A percentile compares a stretch with the other conserved stretches of the same genome.
Evolutionary conservation across 2,113 vertebrate genomes (phyloP).

Genomic region (Sinosuthora webbiana): DNA sequence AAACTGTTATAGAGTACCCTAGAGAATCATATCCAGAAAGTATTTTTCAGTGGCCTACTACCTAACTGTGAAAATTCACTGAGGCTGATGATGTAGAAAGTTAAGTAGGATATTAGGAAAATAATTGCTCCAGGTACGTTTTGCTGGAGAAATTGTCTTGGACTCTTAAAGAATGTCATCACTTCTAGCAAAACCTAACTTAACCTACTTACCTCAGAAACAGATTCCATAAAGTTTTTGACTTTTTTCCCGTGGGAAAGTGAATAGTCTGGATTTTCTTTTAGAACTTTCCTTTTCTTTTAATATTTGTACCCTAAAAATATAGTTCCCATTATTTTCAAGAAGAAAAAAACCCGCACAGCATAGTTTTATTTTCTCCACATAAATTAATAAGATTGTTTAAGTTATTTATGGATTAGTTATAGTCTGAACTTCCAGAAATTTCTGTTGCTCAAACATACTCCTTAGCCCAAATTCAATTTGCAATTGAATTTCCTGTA

Average conservation of each 20-base stretch:
- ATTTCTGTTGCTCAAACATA: background rate
- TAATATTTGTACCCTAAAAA: background rate
- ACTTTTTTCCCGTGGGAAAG: background rate
- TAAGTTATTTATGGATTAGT: background rate
- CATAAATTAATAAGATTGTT: background rate
- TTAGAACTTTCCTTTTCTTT: background rate
- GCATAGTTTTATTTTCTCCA: background rate
- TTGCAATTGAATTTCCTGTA: slow-evolving; percentile 11
- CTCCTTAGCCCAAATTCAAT: background rate
- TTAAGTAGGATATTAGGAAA: background rate
- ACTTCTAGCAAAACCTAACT: background rate
- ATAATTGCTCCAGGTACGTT: background rate
- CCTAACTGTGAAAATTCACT: background rate
- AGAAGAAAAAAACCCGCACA: background rate
- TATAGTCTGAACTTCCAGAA: background rate
- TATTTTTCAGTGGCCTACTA: background rate
- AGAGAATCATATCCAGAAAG: background rate
- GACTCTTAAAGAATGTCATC: background rate
- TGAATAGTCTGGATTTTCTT: background rate
- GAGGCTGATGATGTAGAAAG: background rate
- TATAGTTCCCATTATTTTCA: background rate
- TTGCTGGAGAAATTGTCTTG: background rate
- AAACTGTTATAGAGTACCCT: background rate
- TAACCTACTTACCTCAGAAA: background rate
- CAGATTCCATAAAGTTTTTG: background rate